A percentile compares a stretch with the other conserved stretches of the same genome.
Evolutionary conservation across 2,888 invertebrate genomes (phyloP).

Genomic region (Chymomyza procnemis): DNA sequence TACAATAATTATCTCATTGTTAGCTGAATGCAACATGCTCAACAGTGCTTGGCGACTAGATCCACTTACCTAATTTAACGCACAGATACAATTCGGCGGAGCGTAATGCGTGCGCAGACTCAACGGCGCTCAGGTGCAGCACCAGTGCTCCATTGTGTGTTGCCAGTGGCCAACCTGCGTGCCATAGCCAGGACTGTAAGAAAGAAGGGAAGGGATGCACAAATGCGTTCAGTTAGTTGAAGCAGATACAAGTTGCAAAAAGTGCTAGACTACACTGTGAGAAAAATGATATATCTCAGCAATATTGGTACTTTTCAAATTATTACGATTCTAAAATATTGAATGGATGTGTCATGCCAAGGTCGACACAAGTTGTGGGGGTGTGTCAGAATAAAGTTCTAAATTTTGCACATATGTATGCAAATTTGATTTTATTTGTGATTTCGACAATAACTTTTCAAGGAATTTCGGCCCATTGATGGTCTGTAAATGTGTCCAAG

Average conservation of each 20-base stretch:
- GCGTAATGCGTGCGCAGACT: slow-evolving; percentile 81
- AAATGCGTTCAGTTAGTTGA: slow-evolving; percentile 29
- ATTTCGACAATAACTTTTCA: no score
- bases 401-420: no score
- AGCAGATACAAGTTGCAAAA: background rate
- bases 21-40: slow-evolving; percentile 3
- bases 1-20: slow-evolving; percentile 1
- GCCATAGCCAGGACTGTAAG: slow-evolving; percentile 81
- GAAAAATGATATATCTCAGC: background rate
- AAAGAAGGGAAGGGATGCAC: slow-evolving; percentile 24
- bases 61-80: slow-evolving; percentile 79
- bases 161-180: slow-evolving; percentile 84
- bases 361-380: no score
- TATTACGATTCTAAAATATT: no score
- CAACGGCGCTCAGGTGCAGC: slow-evolving; percentile 83
- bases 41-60: slow-evolving; percentile 12
- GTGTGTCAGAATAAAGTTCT: no score
- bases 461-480: no score
- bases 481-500: no score
- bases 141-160: slow-evolving; percentile 82
- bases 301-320: no score
- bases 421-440: no score
- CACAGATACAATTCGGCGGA: slow-evolving; percentile 84
- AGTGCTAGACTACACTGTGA: background rate
- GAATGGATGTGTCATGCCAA: no score